Conservation (phyloP, 2,888 invertebrate species). For the Ophion obscuratus region DNA sequence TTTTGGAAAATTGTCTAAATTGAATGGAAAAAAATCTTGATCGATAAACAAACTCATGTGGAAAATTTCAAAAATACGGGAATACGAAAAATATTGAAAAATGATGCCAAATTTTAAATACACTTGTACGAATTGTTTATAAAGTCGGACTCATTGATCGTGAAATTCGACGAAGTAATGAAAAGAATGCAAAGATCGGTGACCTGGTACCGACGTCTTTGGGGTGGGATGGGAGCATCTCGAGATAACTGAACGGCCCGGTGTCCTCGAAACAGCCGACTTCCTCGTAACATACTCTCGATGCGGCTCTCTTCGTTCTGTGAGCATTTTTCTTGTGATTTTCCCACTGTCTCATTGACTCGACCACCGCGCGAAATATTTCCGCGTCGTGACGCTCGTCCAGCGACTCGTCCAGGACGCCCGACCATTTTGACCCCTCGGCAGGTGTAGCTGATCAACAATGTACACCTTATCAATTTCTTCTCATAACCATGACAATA, state of each 20-base stretch:
- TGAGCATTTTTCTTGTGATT: constrained; percentile 85
- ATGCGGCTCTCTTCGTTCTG: constrained; percentile 91
- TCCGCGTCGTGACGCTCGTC: constrained; percentile 91
- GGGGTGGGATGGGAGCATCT: constrained; percentile 94
- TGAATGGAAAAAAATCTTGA: too few species aligned
- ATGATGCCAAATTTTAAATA: too few species aligned
- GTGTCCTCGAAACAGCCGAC: constrained; percentile 97
- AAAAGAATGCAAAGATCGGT: constrained; percentile 52
- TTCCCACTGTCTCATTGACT: constrained; percentile 91
- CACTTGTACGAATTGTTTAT: background rate
- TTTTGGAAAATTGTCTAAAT: too few species aligned
- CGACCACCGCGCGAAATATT: constrained; percentile 89
- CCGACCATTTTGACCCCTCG: constrained; percentile 84
- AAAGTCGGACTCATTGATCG: background rate
- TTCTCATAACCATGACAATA: background rate
- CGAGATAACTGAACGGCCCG: constrained; percentile 95
- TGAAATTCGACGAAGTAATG: too few species aligned
- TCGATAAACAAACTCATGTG: too few species aligned
- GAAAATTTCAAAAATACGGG: background rate
- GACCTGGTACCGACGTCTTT: constrained; percentile 95
- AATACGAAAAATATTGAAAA: constrained; percentile 2
- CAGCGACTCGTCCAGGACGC: constrained; percentile 87
- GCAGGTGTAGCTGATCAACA: constrained; percentile 74
- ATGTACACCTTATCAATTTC: background rate
- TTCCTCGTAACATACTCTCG: constrained; percentile 94